These are phyloP conservation scores for Oryzias javanicus DNA, from an alignment of 2,113 vertebrate genomes.

Conservation along the genomic window DNA sequence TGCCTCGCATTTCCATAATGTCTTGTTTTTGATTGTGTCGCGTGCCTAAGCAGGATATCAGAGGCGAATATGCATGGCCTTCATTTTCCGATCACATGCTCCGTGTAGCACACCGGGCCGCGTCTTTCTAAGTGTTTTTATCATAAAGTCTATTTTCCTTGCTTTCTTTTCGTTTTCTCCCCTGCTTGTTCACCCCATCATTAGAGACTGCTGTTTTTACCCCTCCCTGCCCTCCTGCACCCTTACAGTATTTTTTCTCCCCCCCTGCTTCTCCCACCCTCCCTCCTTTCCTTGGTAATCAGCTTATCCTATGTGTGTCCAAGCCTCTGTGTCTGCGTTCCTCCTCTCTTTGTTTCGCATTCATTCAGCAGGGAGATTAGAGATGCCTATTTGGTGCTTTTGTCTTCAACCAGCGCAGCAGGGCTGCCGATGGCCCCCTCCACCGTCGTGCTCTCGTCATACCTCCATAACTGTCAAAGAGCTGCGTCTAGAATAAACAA, in stretches of 20 bases:
- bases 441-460: conserved; percentile 27
- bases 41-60: conserved; percentile 52
- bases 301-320: conserved; percentile 79
- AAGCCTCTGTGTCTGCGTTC: conserved; percentile 70
- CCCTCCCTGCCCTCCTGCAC: conserved; percentile 17
- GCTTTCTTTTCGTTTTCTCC: conserved; percentile 49
- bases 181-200: conserved; percentile 49
- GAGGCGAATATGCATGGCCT: conserved; percentile 44
- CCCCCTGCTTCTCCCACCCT: conserved; percentile 44
- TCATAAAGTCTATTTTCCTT: conserved; percentile 12
- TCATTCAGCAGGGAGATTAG: conserved; percentile 82
- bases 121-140: conserved; percentile 31
- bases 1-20: conserved; percentile 58
- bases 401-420: conserved; percentile 59
- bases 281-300: conserved; percentile 64
- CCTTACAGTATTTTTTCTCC: conserved; percentile 57
- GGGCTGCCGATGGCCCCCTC: conserved; percentile 37
- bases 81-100: conserved; percentile 51
- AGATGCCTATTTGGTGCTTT: conserved; percentile 76
- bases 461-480: conserved; percentile 29
- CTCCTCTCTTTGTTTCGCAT: conserved; percentile 73
- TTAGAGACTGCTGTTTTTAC: conserved; percentile 29
- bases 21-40: conserved; percentile 51
- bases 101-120: conserved; percentile 20
- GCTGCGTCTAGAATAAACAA: conserved; percentile 7